These are phyloP conservation scores for Trachelus iudaicus DNA, from an alignment of 2,888 invertebrate species.

Conservation along the genomic window DNA sequence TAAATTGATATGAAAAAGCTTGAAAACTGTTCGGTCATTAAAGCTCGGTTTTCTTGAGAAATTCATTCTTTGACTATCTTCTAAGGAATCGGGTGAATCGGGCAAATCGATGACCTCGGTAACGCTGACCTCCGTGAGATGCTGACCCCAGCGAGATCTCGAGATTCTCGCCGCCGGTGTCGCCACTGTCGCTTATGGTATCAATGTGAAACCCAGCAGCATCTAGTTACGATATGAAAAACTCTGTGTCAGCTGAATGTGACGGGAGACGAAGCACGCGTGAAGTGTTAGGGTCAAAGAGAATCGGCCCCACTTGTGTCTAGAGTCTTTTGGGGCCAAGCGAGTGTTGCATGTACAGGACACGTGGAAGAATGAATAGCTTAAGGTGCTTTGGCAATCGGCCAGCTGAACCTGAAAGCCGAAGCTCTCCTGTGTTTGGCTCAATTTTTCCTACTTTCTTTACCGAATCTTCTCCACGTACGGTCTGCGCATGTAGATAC, in stretches of 20 bases:
- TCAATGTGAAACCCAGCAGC: too few species aligned
- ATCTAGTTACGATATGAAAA: slow-evolving; percentile 11
- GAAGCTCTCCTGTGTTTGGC: slow-evolving; percentile 44
- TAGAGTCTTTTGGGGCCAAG: too few species aligned
- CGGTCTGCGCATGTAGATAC: slow-evolving; percentile 28
- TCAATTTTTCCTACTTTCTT: slow-evolving; percentile 47
- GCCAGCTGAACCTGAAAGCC: slow-evolving; percentile 42
- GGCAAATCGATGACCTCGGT: too few species aligned
- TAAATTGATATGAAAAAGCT: too few species aligned
- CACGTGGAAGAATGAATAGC: slow-evolving; percentile 41
- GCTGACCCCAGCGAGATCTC: too few species aligned
- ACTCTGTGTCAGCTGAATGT: slow-evolving; percentile 27
- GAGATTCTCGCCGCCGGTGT: too few species aligned
- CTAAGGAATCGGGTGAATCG: too few species aligned
- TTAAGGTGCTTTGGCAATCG: slow-evolving; percentile 46
- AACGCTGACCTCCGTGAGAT: too few species aligned
- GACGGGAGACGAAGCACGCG: slow-evolving; percentile 19
- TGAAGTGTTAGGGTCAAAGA: slow-evolving; percentile 12
- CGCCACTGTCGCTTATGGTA: too few species aligned
- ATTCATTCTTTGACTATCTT: too few species aligned
- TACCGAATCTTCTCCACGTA: slow-evolving; percentile 16
- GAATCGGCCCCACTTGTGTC: slow-evolving; percentile 8
- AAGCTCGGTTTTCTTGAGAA: too few species aligned
- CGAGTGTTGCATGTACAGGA: slow-evolving; percentile 4
- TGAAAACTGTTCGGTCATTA: too few species aligned